Base-by-base conservation (phyloP, 2,888 invertebrate genomes). In the Callosobruchus maculatus region DNA sequence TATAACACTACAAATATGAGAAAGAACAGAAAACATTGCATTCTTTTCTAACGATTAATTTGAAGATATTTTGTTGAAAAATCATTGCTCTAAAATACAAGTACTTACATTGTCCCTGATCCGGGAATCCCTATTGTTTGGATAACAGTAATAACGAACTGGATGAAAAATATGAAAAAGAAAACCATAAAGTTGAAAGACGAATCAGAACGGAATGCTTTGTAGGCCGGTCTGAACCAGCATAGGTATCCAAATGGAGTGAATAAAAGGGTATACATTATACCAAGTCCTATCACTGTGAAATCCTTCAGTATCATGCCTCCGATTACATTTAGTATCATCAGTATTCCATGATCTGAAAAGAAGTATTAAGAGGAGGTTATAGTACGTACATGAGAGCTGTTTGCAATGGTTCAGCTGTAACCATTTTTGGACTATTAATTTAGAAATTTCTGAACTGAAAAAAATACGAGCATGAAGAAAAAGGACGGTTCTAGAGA, bases 131-230 rank as follows among this genome's bases (percentile, higher is more conserved):
- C 98, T 82, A 99, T 91, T 22, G 96, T 92, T 88, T 97, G 96
- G 72, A 98, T 91, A 74, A 96, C 88, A 30, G 96, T 94, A 74
- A 97, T 93, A 75, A 98, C 89, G 84, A 95, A 94, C 93, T 98
- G 98, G 88, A 97, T 95, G 89, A 97, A 95, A 89, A 98, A 98
- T 83, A 99, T 95, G 87, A 99, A 97, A 92, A 99, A 99, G 90
- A 97, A 99, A 73, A 98, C 96, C 96, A 99, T 99, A 87, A 99
- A 99, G 88, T 98, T 99, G 91, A 99, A 97, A 2, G 99, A 99
- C 81, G 98, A 98, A 89, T 99, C 99, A 85, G 95, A 97, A 85
- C 98, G 94, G 90, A 99, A 99, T 78, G 99, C 99, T 89, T 99
- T 99, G 89, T 99, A 99, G 76, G 98, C 95, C 70, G 99, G 99